These are phyloP conservation scores for Eilema depressum DNA, from an alignment of 2,888 invertebrate genomes.

Conservation along the genomic window DNA sequence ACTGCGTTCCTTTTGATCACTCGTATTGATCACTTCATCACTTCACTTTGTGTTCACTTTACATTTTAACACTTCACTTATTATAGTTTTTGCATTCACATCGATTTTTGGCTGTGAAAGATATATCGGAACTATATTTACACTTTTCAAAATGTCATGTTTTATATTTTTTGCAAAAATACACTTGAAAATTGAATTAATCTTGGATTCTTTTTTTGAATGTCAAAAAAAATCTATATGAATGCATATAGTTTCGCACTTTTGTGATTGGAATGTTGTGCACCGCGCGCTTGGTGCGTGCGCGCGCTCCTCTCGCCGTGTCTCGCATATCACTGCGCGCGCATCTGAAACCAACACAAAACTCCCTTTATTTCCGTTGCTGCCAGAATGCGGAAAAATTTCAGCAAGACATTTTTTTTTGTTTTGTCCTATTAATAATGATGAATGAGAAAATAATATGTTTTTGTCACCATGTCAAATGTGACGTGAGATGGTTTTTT, in stretches of 20 bases:
- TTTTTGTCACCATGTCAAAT: slow-evolving; percentile 13
- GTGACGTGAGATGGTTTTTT: neutral
- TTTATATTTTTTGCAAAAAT: neutral
- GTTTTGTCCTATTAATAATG: slow-evolving; percentile 20
- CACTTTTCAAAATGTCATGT: neutral
- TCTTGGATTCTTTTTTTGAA: neutral
- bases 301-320: slow-evolving; percentile 54
- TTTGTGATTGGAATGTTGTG: slow-evolving; percentile 48
- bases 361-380: slow-evolving; percentile 51
- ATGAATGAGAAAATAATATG: slow-evolving; percentile 28
- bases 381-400: slow-evolving; percentile 47
- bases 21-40: slow-evolving; percentile 41
- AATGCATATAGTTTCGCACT: slow-evolving; percentile 46
- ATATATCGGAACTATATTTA: slow-evolving; percentile 7
- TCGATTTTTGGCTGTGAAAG: slow-evolving; percentile 39
- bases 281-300: slow-evolving; percentile 42
- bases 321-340: slow-evolving; percentile 67
- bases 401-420: slow-evolving; percentile 26
- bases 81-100: slow-evolving; percentile 50
- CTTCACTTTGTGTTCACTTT: slow-evolving; percentile 42
- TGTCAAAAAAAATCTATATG: slow-evolving; percentile 38
- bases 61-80: slow-evolving; percentile 31
- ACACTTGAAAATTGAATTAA: neutral
- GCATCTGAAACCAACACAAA: slow-evolving; percentile 60
- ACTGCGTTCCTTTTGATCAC: slow-evolving; percentile 45